Evolutionary conservation across 2,888 invertebrate species (phyloP), one percentile per base, ranked within the genome.

Genomic region (Chironomus tentans): DNA sequence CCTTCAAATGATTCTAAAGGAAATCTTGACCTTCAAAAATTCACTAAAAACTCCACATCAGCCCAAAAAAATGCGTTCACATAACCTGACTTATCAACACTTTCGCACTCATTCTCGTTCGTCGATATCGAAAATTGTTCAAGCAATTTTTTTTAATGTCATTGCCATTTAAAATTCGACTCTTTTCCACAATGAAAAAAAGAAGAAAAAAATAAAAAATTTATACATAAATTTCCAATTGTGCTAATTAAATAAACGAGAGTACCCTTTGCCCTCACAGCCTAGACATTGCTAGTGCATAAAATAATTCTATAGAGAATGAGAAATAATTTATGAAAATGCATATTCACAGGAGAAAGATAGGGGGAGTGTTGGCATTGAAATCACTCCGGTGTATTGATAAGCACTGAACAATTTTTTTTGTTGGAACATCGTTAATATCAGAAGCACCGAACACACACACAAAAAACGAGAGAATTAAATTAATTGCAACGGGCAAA

Each of bases 401-500:
- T 18, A 21, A 65, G 65, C 10, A 65, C 13, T n/a, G 22, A 24
- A 21, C 6, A 24, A 22, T 10, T 65, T 65, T 65, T 65, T 61
- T 61, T 61, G n/a, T n/a, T 21, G 61, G 15, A n/a, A 56, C 56
- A 15, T 56, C n/a, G 18, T 56, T 18, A n/a, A 56, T 15, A n/a
- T 56, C 22, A 22, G 65, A 65, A 21, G 15, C 56, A 18, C 56
- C n/a, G n/a, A n/a, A 38, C 10, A 38, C 38, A 38, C 28, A 28
- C 7, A 22, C 4, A 24, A 22, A 24, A 12, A 21, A 65, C 24
- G 65, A 24, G 21, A 22, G 22, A 71, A 72, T 72, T 72, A 62
- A 72, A 72, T 72, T 72, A 72, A 72, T 72, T 61, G 72, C 72
- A 72, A 24, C 72, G 28, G 61, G 72, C 61, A 56, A 61, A 72